phyloP scores from a whole-genome alignment of 2,113 vertebrate genomes.

The Vanacampus margaritifer region DNA sequence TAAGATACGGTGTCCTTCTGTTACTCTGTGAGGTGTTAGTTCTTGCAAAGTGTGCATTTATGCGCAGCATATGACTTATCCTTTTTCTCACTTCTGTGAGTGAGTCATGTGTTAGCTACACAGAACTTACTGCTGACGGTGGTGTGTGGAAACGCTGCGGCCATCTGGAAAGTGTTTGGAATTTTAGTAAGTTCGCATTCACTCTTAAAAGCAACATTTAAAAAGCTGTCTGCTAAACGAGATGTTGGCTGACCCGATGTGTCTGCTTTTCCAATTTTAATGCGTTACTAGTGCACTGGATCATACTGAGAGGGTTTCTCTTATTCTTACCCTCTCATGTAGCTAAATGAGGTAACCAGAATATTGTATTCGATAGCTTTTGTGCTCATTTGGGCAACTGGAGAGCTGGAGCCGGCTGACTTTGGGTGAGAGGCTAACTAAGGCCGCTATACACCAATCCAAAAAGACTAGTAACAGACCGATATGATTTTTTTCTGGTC shows the following conservation, averaged over 20 bases:
- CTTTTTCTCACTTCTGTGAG: background rate
- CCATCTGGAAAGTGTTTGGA: background rate
- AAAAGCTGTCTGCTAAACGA: background rate
- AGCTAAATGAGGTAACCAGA: too few relatives aligned
- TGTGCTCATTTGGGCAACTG: too few relatives aligned
- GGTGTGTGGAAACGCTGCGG: background rate
- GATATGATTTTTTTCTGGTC: too few relatives aligned
- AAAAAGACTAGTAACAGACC: too few relatives aligned
- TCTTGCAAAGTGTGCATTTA: constrained; percentile 12
- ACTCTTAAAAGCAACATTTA: background rate
- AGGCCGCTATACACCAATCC: too few relatives aligned
- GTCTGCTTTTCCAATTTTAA: background rate
- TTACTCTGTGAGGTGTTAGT: background rate
- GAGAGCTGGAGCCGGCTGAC: too few relatives aligned
- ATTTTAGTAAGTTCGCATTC: background rate
- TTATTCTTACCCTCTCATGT: too few relatives aligned
- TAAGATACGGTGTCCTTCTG: constrained; percentile 27
- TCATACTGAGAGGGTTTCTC: too few relatives aligned
- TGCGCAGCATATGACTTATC: background rate
- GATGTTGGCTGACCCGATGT: background rate
- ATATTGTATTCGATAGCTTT: too few relatives aligned
- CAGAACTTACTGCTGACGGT: background rate
- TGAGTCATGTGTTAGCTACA: background rate
- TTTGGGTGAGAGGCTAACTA: too few relatives aligned
- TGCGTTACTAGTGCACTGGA: too few relatives aligned